These are phyloP conservation scores for Macaria liturata DNA, from an alignment of 2,888 invertebrate genomes.

Conservation along the genomic window DNA sequence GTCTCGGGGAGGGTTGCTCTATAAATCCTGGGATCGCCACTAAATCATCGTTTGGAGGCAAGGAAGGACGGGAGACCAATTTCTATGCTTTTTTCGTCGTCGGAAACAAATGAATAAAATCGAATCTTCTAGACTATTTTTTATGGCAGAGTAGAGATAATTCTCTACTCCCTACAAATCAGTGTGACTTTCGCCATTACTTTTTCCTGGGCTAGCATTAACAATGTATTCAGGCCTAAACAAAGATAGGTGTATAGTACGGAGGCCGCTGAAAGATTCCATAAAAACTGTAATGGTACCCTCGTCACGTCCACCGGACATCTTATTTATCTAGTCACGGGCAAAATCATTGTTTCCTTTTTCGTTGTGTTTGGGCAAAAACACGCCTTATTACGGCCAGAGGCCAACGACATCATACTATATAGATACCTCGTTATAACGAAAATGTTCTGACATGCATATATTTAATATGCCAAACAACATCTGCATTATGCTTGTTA, in stretches of 20 bases:
- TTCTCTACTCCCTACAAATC: conserved; percentile 34
- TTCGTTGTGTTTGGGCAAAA: conserved; percentile 66
- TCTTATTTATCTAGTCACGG: conserved; percentile 80
- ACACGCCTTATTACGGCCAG: conserved; percentile 72
- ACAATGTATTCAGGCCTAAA: conserved; percentile 66
- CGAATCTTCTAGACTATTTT: conserved; percentile 26
- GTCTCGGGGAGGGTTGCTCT: conserved; percentile 64
- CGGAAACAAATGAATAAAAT: conserved; percentile 57
- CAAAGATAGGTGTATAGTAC: conserved; percentile 69
- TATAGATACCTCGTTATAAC: no score
- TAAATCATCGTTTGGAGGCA: conserved; percentile 73
- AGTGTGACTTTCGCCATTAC: conserved; percentile 40
- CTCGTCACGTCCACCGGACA: conserved; percentile 76
- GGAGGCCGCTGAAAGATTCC: conserved; percentile 68
- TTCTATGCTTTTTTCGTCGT: conserved; percentile 62
- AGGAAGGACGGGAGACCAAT: conserved; percentile 60
- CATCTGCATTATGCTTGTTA: no score
- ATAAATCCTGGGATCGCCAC: conserved; percentile 74
- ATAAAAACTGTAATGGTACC: conserved; percentile 78
- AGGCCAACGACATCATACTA: no score
- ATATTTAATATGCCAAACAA: no score
- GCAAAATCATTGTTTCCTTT: conserved; percentile 79
- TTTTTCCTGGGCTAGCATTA: conserved; percentile 53
- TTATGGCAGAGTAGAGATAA: conserved; percentile 19
- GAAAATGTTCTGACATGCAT: no score